phyloP scores from a whole-genome alignment of 2,113 vertebrate species.

The Gobius niger region DNA sequence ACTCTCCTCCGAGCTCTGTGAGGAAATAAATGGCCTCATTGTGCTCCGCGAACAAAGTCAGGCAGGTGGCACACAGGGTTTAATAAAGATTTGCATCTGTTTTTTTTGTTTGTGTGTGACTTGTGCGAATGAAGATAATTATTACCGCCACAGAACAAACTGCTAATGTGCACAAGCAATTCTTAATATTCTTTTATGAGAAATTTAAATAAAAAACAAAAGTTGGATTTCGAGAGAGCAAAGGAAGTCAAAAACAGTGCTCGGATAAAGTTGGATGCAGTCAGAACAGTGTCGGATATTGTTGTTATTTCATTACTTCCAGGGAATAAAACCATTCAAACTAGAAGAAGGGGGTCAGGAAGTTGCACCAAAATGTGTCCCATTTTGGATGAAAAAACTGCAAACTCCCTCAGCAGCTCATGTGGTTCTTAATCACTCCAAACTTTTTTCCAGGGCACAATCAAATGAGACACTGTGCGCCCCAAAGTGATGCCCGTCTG shows the following conservation, averaged over 20 bases:
- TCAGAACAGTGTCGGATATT: too few species aligned
- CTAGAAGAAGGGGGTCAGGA: too few species aligned
- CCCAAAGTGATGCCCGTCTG: constrained; percentile 30
- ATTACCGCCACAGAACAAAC: constrained; percentile 6
- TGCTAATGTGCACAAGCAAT: constrained; percentile 22
- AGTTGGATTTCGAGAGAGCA: too few species aligned
- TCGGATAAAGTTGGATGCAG: too few species aligned
- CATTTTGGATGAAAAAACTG: not conserved
- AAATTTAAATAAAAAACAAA: too few species aligned
- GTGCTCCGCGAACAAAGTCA: not conserved
- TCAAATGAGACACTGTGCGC: constrained; percentile 43
- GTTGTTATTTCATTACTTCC: too few species aligned
- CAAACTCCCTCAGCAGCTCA: constrained; percentile 22
- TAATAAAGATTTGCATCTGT: constrained; percentile 10
- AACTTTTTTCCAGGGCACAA: constrained; percentile 27
- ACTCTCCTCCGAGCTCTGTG: constrained; percentile 11
- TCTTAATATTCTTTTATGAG: not conserved
- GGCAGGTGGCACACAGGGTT: constrained; percentile 10
- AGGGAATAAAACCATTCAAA: too few species aligned
- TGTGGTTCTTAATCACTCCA: constrained; percentile 11
- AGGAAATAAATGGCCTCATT: constrained; percentile 8
- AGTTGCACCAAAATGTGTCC: too few species aligned
- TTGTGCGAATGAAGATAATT: constrained; percentile 1
- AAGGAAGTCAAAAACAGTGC: too few species aligned
- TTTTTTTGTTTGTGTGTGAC: not conserved